Conservation (phyloP, 2,113 vertebrate genomes). For the Bos indicus region DNA sequence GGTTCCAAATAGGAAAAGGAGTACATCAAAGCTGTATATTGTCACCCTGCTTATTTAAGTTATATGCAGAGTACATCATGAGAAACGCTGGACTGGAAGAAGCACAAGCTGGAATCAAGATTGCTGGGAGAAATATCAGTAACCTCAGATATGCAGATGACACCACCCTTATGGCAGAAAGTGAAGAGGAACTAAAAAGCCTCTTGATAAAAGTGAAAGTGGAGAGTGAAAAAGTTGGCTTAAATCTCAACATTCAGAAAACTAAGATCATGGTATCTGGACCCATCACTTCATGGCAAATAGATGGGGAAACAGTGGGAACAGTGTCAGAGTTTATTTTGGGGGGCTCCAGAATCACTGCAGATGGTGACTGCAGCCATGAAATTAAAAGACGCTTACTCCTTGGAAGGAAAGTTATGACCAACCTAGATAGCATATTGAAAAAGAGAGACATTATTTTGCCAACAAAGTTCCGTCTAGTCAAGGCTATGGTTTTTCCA, state of each 20-base stretch:
- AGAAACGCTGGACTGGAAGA: accelerated
- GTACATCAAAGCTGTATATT: no score
- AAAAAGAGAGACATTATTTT: background rate
- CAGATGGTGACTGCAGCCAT: background rate
- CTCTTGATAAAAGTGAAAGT: background rate
- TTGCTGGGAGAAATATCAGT: background rate
- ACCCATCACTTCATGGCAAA: background rate
- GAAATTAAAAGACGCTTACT: background rate
- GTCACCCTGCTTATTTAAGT: no score
- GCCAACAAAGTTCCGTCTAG: background rate
- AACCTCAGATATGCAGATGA: background rate
- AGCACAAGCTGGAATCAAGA: background rate
- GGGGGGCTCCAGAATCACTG: background rate
- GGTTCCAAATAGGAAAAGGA: no score
- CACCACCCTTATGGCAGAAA: background rate
- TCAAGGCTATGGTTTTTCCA: background rate
- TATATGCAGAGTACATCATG: background rate
- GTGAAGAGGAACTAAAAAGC: background rate
- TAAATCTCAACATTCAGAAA: background rate
- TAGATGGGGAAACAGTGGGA: background rate
- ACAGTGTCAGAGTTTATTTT: background rate
- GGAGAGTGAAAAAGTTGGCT: background rate
- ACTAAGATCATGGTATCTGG: background rate
- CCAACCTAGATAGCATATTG: background rate
- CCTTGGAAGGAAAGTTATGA: background rate